phyloP scores from a whole-genome alignment of 2,797 vertebrate species.

The Hippocampus kuda region DNA sequence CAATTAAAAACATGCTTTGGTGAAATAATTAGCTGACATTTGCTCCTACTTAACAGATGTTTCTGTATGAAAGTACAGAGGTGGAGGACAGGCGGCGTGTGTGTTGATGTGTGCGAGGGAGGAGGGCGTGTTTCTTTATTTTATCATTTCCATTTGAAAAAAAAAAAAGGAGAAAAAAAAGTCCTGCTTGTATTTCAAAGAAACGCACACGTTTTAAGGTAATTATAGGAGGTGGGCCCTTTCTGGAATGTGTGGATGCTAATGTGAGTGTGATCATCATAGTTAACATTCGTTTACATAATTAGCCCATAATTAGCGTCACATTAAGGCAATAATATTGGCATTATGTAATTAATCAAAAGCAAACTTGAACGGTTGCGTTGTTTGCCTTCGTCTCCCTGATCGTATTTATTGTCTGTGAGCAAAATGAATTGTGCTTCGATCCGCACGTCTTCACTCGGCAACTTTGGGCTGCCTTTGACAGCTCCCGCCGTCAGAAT shows the following conservation, averaged over 20 bases:
- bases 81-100: constrained; percentile 30
- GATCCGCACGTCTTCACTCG: constrained; percentile 53
- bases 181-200: constrained; percentile 48
- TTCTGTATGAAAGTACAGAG: constrained; percentile 57
- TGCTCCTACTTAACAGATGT: constrained; percentile 68
- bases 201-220: constrained; percentile 58
- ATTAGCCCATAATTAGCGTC: constrained; percentile 59
- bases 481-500: constrained; percentile 58
- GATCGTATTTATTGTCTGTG: constrained; percentile 28
- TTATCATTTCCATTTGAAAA: constrained; percentile 17
- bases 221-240: constrained; percentile 63
- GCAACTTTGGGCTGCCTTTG: constrained; percentile 61
- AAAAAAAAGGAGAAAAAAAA: constrained; percentile 18
- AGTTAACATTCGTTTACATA: constrained; percentile 63
- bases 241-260: constrained; percentile 50
- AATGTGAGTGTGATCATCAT: constrained; percentile 59
- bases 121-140: neutral
- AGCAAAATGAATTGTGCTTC: constrained; percentile 30
- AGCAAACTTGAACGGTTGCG: constrained; percentile 48
- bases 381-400: constrained; percentile 31
- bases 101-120: constrained; percentile 11
- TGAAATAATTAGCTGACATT: constrained; percentile 72
- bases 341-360: constrained; percentile 62
- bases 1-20: constrained; percentile 70
- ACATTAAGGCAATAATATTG: constrained; percentile 57